Percentiles rank a stretch among this genome's conserved stretches.
phyloP scores from a whole-genome alignment of 2,797 vertebrate species.

The Leucoraja ocellata region DNA sequence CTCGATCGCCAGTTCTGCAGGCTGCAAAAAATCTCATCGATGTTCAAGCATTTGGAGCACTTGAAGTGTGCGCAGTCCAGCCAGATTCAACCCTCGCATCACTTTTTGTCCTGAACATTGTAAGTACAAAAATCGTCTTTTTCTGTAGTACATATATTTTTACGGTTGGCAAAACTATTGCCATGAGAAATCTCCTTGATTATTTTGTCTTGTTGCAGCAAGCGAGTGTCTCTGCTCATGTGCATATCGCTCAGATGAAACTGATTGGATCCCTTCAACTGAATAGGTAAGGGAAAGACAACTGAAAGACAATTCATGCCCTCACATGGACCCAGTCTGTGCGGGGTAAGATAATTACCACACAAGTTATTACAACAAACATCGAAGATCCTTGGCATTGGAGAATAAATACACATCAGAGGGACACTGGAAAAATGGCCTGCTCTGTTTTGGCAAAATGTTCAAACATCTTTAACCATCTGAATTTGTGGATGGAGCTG shows the following conservation, averaged over 20 bases:
- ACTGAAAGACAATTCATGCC: too few relatives aligned
- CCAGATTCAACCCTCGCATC: not conserved
- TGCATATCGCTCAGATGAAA: not conserved
- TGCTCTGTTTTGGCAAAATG: too few relatives aligned
- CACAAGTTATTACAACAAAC: too few relatives aligned
- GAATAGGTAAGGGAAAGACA: not conserved
- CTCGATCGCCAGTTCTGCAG: not conserved
- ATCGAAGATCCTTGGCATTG: too few relatives aligned
- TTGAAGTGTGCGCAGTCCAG: not conserved
- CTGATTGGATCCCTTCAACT: not conserved
- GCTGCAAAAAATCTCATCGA: not conserved
- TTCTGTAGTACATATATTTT: not conserved
- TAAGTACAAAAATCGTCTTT: not conserved
- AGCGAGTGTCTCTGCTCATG: not conserved
- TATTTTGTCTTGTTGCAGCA: not conserved
- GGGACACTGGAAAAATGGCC: too few relatives aligned
- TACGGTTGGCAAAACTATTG: not conserved
- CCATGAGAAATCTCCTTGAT: not conserved
- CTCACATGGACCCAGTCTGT: too few relatives aligned
- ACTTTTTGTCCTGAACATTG: conserved; percentile 20
- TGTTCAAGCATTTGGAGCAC: not conserved
- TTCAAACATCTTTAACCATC: too few relatives aligned
- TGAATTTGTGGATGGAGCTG: too few relatives aligned
- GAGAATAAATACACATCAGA: too few relatives aligned
- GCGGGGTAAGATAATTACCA: too few relatives aligned